Percentiles rank a stretch among this genome's conserved stretches.
phyloP scores from a whole-genome alignment of 2,888 invertebrate species.

The Quadroppia sp. region DNA sequence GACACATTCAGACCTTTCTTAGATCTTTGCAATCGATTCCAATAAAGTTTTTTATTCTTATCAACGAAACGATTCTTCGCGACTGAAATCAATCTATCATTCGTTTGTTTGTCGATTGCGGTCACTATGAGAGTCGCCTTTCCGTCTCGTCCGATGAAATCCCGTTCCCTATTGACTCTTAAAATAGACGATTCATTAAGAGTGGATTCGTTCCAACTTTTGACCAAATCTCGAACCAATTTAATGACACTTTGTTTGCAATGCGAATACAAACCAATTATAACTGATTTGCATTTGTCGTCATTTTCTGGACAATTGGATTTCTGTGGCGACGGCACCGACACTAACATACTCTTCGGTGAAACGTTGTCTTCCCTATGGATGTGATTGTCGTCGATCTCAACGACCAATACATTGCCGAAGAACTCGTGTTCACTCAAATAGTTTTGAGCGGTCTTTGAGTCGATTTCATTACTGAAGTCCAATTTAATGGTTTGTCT shows the following conservation, averaged over 20 bases:
- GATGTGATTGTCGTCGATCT: neutral
- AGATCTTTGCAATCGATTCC: constrained; percentile 26
- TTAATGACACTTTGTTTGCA: neutral
- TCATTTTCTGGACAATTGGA: neutral
- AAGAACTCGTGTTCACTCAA: constrained; percentile 11
- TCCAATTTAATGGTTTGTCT: neutral
- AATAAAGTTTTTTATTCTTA: neutral
- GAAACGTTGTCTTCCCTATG: neutral
- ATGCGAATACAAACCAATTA: constrained; percentile 7
- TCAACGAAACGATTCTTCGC: neutral
- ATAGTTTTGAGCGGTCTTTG: neutral
- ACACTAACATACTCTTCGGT: neutral
- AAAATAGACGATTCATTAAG: neutral
- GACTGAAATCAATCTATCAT: neutral
- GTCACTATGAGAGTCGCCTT: constrained; percentile 21
- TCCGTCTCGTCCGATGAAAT: neutral
- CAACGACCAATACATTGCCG: neutral
- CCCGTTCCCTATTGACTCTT: neutral
- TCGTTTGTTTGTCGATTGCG: neutral
- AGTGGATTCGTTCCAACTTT: neutral
- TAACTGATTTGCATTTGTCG: constrained; percentile 29
- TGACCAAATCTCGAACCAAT: neutral
- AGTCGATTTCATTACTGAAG: neutral
- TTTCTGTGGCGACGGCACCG: neutral
- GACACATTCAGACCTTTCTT: neutral